A percentile compares a stretch with the other conserved stretches of the same genome.
phyloP scores from a whole-genome alignment of 23 tunicate species.

The Clavelina lepadiformis region DNA sequence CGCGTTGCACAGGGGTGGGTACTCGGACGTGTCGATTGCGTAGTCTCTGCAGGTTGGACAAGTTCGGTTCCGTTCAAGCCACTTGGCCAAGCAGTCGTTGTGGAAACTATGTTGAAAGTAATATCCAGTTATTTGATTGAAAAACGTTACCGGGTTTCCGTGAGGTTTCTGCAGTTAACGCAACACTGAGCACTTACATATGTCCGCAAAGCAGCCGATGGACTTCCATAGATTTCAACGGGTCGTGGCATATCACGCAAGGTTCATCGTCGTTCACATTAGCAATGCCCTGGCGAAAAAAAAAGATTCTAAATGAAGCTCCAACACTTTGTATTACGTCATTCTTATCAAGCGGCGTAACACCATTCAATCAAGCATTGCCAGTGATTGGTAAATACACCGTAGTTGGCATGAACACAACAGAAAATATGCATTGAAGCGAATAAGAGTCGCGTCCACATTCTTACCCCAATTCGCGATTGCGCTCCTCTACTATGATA shows the following conservation, averaged over 20 bases:
- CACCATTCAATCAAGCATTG: no score
- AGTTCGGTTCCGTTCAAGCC: slow-evolving; percentile 72
- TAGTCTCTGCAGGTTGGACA: slow-evolving; percentile 74
- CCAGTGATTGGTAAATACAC: no score
- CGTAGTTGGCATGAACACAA: no score
- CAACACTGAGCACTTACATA: slow-evolving; percentile 25
- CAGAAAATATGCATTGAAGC: no score
- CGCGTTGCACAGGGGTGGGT: slow-evolving; percentile 25
- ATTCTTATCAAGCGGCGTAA: no score
- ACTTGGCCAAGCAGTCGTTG: slow-evolving; percentile 52
- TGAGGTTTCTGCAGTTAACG: background rate
- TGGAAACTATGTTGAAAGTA: slow-evolving; percentile 45
- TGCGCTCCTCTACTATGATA: no score
- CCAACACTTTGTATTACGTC: no score
- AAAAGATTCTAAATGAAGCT: no score
- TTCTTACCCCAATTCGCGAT: no score
- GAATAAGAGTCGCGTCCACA: no score
- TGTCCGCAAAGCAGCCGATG: slow-evolving; percentile 49
- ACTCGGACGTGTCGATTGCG: slow-evolving; percentile 58
- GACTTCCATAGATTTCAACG: slow-evolving; percentile 15
- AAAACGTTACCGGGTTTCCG: background rate
- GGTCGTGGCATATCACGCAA: slow-evolving; percentile 73
- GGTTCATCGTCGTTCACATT: slow-evolving; percentile 29
- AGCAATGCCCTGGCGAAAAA: slow-evolving; percentile 2
- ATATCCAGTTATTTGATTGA: background rate